Base-by-base conservation (phyloP, 2,888 invertebrate genomes). In the Oegoconia quadripuncta region DNA sequence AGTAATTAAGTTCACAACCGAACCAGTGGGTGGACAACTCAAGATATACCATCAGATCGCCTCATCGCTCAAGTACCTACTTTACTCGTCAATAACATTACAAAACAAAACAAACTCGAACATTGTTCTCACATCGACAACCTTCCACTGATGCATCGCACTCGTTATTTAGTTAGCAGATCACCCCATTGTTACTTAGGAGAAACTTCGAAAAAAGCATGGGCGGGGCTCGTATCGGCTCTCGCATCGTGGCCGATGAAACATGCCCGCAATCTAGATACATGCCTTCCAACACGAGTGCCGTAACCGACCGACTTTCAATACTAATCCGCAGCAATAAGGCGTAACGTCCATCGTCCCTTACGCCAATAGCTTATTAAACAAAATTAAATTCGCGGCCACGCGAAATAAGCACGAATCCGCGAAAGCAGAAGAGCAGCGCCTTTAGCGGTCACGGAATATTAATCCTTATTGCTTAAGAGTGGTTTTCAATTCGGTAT, bases 101-200 rank as follows among this genome's bases (percentile, higher is more conserved):
- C 35, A 42, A 39, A 42, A 42, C 39, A 32, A 42, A 42, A 39
- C 31, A 42, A 39, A 42, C 39, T 2, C 34, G 29, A 44, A 70
- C 69, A 72, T 71, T 71, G 72, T 72, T 71, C 68, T 64, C 63
- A 63, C 70, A 71, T 62, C 64, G 54, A 52, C 72, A 70, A 65
- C 67, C 67, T 64, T 67, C 65, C 63, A 56, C 67, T 53, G 78
- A 75, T 78, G 65, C 64, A 77, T 78, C 78, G 63, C 58, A 60
- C 76, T 74, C 66, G 80, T 82, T 86, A 84, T 84, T 87, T 84
- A 83, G 84, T 84, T 82, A 83, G 74, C 82, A 76, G 84, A 87
- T 87, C 83, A 77, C 70, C 70, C 81, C 86, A 86, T 87, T 87
- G 86, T 87, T 84, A 76, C 74, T 75, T 70, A 72, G 67, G 68